Percentiles rank a stretch among this genome's conserved stretches.
phyloP scores from a whole-genome alignment of 2,797 vertebrate species.

The Mormyrops boulengeri region DNA sequence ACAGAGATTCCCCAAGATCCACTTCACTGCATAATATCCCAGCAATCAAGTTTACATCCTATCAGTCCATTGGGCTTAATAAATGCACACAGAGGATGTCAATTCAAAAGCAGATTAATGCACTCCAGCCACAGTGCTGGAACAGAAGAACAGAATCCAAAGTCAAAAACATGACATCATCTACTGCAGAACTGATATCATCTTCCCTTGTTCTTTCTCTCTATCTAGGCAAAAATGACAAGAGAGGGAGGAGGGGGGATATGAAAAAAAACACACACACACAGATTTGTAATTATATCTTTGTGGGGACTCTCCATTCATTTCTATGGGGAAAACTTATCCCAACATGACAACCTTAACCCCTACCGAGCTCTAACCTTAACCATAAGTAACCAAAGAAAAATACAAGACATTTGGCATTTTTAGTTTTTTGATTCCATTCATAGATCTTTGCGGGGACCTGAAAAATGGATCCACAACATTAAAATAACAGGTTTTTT shows the following conservation, averaged over 20 bases:
- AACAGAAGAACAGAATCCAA: not conserved
- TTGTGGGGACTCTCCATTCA: not conserved
- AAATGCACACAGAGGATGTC: slow-evolving; percentile 1
- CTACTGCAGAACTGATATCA: not conserved
- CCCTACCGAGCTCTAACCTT: not conserved
- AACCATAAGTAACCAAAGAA: not conserved
- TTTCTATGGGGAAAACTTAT: not conserved
- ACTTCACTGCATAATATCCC: not conserved
- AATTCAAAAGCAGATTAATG: slow-evolving; percentile 8
- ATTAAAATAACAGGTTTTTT: not conserved
- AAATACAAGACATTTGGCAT: not conserved
- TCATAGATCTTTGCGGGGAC: not conserved
- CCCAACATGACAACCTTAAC: not conserved
- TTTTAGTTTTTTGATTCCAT: not conserved
- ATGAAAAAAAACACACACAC: not conserved
- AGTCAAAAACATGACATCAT: slow-evolving; percentile 9
- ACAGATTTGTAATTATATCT: not conserved
- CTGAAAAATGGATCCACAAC: not conserved
- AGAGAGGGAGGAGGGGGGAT: not conserved
- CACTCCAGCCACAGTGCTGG: not conserved
- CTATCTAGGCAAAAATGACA: not conserved
- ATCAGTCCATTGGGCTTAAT: not conserved
- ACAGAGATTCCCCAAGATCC: not conserved
- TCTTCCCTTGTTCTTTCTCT: not conserved
- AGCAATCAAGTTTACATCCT: not conserved